Base-by-base conservation (phyloP, 2,113 vertebrate species). In the Oncorhynchus kisutch region DNA sequence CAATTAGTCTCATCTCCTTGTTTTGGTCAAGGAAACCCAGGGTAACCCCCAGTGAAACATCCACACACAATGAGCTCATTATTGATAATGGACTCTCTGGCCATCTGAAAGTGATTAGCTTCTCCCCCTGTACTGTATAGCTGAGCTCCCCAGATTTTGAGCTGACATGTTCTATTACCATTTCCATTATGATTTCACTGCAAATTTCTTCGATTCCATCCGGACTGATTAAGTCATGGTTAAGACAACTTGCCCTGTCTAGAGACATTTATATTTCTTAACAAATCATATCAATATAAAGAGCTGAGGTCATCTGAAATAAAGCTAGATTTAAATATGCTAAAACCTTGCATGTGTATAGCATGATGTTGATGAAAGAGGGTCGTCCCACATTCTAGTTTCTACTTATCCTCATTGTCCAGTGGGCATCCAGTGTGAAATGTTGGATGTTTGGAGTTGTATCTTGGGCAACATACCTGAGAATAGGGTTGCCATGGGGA, bases 51-150 rank as follows among this genome's bases (percentile, higher is more conserved):
- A 69, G 67, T 20, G 67, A 45, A 69, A 20, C 29, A 2, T 69
- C 16, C 31, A 78, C 14, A 62, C 79, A 57, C 59, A 54, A 67
- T 78, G 87, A 88, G 70, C 20, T 90, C 85, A 85, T 90, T 81
- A 89, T 87, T 82, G 84, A 90, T 88, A 85, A 72, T 70, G 77
- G 78, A 88, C 14, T 67, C 84, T 87, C 75, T 82, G 80, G 68
- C 90, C 92, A 94, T 94, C 91, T 94, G 92, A 94, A 92, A 93
- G 88, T 86, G 87, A 93, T 92, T 89, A 91, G 78, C 70, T 84
- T 85, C 70, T 59, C 65, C 39, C 8, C 9, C 39, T 45, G 39
- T 45, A 45, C 9, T 45, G 39, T 45, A 45, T 76, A 69, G 62
- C 70, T 68, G 65, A 68, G 77, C 77, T 84, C 74, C 62, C 74